Evolutionary conservation across 1,140 invertebrate species (phyloP), one percentile per base, ranked within the genome.

Genomic region (Venturia canescens): DNA sequence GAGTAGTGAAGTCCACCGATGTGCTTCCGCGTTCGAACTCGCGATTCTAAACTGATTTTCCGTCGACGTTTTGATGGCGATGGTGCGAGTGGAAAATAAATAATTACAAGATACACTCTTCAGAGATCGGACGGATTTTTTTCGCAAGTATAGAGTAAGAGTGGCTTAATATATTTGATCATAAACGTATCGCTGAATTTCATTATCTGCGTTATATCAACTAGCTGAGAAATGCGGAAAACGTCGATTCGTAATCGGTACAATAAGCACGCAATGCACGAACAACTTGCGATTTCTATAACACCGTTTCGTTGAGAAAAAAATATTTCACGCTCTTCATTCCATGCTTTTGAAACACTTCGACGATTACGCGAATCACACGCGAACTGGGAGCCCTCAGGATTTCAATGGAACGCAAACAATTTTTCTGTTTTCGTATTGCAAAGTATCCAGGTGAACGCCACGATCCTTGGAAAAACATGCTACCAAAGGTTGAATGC

Each of bases 171-270:
- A 57, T 57, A 57, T 57, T n/a, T 57, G 1, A 18, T n/a, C 13
- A n/a, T 21, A 21, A 18, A 57, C 1, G 13, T 13, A n/a, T 21
- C n/a, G n/a, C 53, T n/a, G 16, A 57, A 23, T 57, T 9, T n/a
- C 9, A n/a, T 3, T 57, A 57, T 53, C 50, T 53, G 3, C 50
- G 69, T 78, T 15, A 50, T 53, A 69, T 71, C 15, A 48, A 4
- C 3, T 26, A 5, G 66, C 53, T 7, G 1, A 34, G 21, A 57
- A 60, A 81, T 66, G 78, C 78, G 78, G 80, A 85, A 79, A 80
- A 48, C 69, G 80, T 66, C 72, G 72, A 50, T 75, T 13, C 72
- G 72, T 75, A 44, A 84, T 84, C 80, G 70, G 80, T 79, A n/a
- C n/a, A 80, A 85, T 86, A 79, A 66, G 15, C 50, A 76, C 21